A percentile compares a stretch with the other conserved stretches of the same genome.
phyloP scores from a whole-genome alignment of 1,140 invertebrate genomes.

The Drosophila pseudoobscura region DNA sequence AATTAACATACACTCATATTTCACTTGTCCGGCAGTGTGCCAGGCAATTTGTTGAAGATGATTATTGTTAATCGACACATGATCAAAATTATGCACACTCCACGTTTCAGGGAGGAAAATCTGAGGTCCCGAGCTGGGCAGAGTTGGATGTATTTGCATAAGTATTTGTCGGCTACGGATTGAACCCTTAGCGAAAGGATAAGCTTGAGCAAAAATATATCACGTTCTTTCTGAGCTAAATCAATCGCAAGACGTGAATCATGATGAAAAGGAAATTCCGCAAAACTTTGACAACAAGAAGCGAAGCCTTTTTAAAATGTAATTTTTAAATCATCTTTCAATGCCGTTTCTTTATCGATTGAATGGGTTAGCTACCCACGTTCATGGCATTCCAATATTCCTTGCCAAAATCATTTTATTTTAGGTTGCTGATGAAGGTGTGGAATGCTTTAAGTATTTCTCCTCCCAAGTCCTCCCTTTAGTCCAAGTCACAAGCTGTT shows the following conservation, averaged over 20 bases:
- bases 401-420: conserved; percentile 1
- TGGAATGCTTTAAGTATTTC: conserved; percentile 21
- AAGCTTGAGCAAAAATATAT: neutral
- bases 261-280: no score
- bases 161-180: neutral
- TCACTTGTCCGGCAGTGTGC: conserved; percentile 23
- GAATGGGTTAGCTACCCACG: no score
- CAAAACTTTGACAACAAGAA: no score
- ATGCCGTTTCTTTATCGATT: no score
- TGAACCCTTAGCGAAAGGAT: conserved; percentile 12
- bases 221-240: neutral
- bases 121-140: neutral
- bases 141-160: neutral
- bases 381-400: no score
- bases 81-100: conserved; percentile 25
- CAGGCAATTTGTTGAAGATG: conserved; percentile 39
- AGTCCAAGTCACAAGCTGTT: conserved; percentile 17
- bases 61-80: conserved; percentile 49
- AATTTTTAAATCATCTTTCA: no score
- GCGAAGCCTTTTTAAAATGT: no score
- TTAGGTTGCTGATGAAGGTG: conserved; percentile 3
- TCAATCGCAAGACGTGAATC: no score
- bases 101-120: neutral
- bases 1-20: conserved; percentile 30
- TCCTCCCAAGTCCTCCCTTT: conserved; percentile 13